Evolutionary conservation across 2,113 vertebrate genomes (phyloP).

Genomic region (Callorhinus ursinus): DNA sequence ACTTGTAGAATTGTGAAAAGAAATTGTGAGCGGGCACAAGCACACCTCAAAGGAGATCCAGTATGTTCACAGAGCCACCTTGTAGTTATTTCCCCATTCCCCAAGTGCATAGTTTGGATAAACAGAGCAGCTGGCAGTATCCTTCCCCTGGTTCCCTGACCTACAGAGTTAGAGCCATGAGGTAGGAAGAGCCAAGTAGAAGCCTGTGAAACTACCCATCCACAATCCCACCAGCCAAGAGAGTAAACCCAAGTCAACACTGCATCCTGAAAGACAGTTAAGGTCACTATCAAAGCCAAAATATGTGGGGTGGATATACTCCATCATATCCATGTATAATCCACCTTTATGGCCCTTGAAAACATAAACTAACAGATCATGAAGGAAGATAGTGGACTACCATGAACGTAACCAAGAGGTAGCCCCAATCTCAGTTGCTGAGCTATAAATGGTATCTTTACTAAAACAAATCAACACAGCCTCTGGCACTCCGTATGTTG

Average conservation of each 20-base stretch:
- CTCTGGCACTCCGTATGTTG: slow-evolving; percentile 56
- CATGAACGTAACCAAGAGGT: background rate
- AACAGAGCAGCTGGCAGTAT: background rate
- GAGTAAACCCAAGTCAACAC: background rate
- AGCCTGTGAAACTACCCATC: background rate
- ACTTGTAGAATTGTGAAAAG: background rate
- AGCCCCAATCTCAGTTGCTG: slow-evolving; percentile 1
- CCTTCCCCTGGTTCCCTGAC: background rate
- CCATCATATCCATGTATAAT: background rate
- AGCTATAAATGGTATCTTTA: slow-evolving; percentile 17
- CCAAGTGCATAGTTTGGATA: background rate
- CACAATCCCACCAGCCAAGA: background rate
- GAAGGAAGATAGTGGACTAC: background rate
- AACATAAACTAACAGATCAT: background rate
- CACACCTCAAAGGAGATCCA: background rate
- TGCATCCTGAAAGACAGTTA: background rate
- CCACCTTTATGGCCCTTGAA: background rate
- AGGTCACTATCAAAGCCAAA: background rate
- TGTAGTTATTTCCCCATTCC: background rate
- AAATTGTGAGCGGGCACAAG: background rate
- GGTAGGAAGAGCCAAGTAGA: background rate
- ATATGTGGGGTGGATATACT: background rate
- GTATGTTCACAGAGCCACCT: background rate
- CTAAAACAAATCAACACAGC: slow-evolving; percentile 61
- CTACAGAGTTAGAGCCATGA: background rate